These are phyloP conservation scores for Nasonia giraulti DNA, from an alignment of 1,140 invertebrate genomes.

Conservation along the genomic window DNA sequence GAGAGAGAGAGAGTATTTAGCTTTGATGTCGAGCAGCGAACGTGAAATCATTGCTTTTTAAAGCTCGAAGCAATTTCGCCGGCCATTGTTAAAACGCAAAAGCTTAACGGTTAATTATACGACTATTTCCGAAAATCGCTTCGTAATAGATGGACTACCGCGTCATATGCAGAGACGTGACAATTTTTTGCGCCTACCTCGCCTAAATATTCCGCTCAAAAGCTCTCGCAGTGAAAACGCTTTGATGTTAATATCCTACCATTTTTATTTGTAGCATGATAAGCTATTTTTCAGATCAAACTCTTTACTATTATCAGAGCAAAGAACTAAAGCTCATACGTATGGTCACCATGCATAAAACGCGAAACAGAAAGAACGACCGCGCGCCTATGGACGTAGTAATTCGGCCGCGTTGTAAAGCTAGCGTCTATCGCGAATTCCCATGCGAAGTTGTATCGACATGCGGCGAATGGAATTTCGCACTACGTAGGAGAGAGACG, in stretches of 20 bases:
- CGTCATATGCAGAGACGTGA: too few species aligned
- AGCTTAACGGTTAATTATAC: not conserved
- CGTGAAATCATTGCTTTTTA: too few species aligned
- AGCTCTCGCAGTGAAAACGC: too few species aligned
- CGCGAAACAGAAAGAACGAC: not conserved
- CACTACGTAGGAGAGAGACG: not conserved
- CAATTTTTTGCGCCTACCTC: too few species aligned
- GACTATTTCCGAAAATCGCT: not conserved
- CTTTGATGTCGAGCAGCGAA: too few species aligned
- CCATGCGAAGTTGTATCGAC: conserved; percentile 37
- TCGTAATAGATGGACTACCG: not conserved
- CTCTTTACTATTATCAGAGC: not conserved
- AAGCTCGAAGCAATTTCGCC: too few species aligned
- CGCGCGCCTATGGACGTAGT: not conserved
- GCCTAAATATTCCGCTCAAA: too few species aligned
- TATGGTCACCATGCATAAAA: not conserved
- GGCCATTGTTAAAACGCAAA: too few species aligned
- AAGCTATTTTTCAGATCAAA: not conserved
- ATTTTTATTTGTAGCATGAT: too few species aligned
- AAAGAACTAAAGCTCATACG: not conserved
- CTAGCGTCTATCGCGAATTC: conserved; percentile 17
- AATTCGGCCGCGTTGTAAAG: conserved; percentile 7
- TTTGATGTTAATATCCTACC: too few species aligned
- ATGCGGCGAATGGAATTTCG: conserved; percentile 29
- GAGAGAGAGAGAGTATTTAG: too few species aligned